phyloP scores from a whole-genome alignment of 2,797 vertebrate genomes.

The Phataginus tetradactyla region DNA sequence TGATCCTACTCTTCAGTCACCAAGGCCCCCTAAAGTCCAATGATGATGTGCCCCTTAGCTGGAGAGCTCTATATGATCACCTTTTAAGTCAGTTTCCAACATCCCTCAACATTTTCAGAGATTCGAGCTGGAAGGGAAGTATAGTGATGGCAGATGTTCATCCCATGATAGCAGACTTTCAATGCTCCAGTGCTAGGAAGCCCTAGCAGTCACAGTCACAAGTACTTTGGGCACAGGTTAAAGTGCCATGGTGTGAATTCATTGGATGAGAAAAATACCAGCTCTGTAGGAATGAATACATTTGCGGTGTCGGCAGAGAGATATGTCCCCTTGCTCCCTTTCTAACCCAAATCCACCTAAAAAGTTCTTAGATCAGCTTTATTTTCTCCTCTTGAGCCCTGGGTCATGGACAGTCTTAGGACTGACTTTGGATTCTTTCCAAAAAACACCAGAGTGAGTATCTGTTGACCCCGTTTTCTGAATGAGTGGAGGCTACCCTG shows the following conservation, averaged over 20 bases:
- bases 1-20: not conserved
- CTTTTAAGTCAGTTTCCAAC: not conserved
- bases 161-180: not conserved
- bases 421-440: not conserved
- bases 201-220: not conserved
- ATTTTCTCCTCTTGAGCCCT: not conserved
- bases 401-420: not conserved
- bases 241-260: not conserved
- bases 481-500: not conserved
- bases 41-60: slow-evolving; percentile 1
- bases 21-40: not conserved
- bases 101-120: not conserved
- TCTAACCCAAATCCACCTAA: not conserved
- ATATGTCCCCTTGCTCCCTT: not conserved
- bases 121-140: not conserved
- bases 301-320: not conserved
- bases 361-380: not conserved
- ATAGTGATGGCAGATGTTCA: not conserved
- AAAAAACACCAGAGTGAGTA: not conserved
- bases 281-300: not conserved
- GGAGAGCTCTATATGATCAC: not conserved
- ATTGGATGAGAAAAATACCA: not conserved
- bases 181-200: not conserved
- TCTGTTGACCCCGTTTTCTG: not conserved
- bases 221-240: slow-evolving; percentile 35